A percentile compares a stretch with the other conserved stretches of the same genome.
These are phyloP conservation scores for Phoxinus phoxinus DNA, from an alignment of 2,113 vertebrate genomes.

Conservation along the genomic window DNA sequence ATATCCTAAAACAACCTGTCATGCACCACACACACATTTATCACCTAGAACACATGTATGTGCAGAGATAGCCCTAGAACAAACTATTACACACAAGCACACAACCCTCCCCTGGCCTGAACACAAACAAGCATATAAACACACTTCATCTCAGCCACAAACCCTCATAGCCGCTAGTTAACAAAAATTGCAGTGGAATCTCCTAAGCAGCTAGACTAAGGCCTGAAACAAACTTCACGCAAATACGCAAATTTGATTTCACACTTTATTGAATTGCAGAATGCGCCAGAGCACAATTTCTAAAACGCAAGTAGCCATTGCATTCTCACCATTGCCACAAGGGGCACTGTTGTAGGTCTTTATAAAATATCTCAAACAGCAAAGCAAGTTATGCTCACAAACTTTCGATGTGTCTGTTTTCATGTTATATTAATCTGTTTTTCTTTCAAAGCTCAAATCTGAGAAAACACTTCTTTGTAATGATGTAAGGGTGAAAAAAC, in stretches of 20 bases:
- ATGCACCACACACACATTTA: slow-evolving; percentile 32
- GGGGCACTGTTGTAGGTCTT: no score
- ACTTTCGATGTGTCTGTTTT: no score
- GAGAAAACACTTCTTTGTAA: background rate
- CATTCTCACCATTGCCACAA: background rate
- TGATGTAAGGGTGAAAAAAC: slow-evolving; percentile 25
- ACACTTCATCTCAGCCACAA: background rate
- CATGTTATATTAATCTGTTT: background rate
- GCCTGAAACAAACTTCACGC: background rate
- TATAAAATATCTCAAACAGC: no score
- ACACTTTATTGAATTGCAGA: background rate
- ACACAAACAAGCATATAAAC: slow-evolving; percentile 19
- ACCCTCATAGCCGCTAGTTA: background rate
- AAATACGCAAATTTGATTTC: background rate
- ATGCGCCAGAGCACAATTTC: no score
- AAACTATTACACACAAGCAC: background rate
- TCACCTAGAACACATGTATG: slow-evolving; percentile 22
- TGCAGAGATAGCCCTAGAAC: slow-evolving; percentile 11
- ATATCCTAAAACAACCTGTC: slow-evolving; percentile 34
- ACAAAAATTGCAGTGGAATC: background rate
- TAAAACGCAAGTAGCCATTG: background rate
- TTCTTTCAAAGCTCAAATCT: background rate
- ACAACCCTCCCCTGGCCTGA: background rate
- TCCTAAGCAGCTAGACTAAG: background rate
- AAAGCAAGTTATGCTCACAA: no score